Percentiles rank a stretch among this genome's conserved stretches.
phyloP scores from a whole-genome alignment of 2,113 vertebrate species.

The Tyrannus savana region DNA sequence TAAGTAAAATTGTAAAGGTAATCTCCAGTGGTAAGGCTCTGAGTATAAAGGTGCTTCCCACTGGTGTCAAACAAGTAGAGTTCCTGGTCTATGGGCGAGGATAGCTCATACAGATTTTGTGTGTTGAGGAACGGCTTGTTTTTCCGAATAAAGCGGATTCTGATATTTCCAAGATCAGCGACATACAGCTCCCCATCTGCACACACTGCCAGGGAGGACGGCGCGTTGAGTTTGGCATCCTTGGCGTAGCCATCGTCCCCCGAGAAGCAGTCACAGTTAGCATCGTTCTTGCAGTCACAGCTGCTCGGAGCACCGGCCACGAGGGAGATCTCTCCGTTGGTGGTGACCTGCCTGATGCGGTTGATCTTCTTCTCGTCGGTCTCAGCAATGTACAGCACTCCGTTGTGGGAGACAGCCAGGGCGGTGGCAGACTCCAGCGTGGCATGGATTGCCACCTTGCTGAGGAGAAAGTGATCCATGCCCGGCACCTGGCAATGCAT shows the following conservation, averaged over 20 bases:
- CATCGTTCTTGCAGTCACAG: constrained; percentile 97
- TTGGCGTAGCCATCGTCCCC: constrained; percentile 97
- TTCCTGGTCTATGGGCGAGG: constrained; percentile 94
- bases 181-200: constrained; percentile 93
- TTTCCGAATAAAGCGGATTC: constrained; percentile 91
- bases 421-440: constrained; percentile 94
- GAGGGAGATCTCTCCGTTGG: constrained; percentile 92
- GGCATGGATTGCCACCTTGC: constrained; percentile 92
- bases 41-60: constrained; percentile 93
- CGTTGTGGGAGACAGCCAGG: constrained; percentile 90
- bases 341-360: constrained; percentile 93
- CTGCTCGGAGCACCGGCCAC: constrained; percentile 92
- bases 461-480: constrained; percentile 95
- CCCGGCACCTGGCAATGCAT: constrained; percentile 99
- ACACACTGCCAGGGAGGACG: constrained; percentile 91
- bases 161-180: constrained; percentile 93
- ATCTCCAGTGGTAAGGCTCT: constrained; percentile 95
- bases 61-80: constrained; percentile 96
- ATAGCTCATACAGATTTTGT: constrained; percentile 94
- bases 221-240: constrained; percentile 91
- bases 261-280: constrained; percentile 97
- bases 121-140: constrained; percentile 94
- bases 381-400: constrained; percentile 92
- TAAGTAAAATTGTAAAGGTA: constrained; percentile 96
- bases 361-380: constrained; percentile 98